Evolutionary conservation across 2,797 vertebrate genomes (phyloP).

Genomic region (Lepidocolaptes lacrymiger): DNA sequence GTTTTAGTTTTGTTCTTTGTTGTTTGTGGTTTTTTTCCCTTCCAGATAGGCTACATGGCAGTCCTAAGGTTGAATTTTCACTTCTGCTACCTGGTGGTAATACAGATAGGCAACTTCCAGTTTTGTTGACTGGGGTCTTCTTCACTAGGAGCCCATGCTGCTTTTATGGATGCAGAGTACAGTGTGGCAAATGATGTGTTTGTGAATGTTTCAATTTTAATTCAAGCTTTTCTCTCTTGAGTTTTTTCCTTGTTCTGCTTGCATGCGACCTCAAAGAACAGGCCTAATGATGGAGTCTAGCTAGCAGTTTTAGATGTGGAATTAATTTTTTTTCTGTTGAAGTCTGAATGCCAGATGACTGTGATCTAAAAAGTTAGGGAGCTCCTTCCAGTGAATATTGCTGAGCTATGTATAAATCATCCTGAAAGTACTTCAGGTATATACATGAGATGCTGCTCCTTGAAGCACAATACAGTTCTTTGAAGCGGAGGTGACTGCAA

Average conservation of each 20-base stretch:
- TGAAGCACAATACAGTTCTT: neutral
- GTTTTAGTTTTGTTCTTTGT: too few species aligned
- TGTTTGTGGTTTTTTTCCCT: too few species aligned
- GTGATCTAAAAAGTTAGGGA: neutral
- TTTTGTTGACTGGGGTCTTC: neutral
- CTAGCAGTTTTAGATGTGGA: neutral
- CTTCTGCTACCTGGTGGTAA: neutral
- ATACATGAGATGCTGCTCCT: neutral
- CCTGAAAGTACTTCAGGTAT: neutral
- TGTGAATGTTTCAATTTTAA: neutral
- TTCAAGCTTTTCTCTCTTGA: neutral
- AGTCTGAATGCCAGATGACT: neutral
- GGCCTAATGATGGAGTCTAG: neutral
- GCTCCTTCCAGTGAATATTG: neutral
- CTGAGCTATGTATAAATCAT: neutral
- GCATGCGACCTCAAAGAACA: neutral
- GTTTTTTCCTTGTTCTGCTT: neutral
- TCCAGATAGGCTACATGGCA: neutral
- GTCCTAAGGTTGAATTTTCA: neutral
- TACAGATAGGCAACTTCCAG: neutral
- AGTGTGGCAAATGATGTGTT: neutral
- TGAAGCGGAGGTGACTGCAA: constrained; percentile 9
- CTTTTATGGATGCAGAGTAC: neutral
- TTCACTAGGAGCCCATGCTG: neutral
- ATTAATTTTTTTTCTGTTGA: neutral